A percentile compares a stretch with the other conserved stretches of the same genome.
These are phyloP conservation scores for Mya arenaria DNA, from an alignment of 1,140 invertebrate species.

Conservation along the genomic window DNA sequence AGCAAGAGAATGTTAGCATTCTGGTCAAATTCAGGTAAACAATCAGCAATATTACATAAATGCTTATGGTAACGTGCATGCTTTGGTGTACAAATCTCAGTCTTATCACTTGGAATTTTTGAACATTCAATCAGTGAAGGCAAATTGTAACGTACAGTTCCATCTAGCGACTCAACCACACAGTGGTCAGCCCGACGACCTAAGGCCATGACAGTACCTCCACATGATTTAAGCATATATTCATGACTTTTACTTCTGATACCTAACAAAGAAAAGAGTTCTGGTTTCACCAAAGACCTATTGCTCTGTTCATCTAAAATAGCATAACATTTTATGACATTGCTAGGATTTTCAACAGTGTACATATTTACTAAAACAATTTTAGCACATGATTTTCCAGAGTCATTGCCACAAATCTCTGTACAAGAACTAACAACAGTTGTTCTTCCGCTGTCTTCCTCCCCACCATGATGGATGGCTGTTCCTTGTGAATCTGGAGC, in stretches of 20 bases:
- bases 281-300: not conserved
- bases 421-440: not conserved
- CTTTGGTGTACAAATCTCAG: slow-evolving; percentile 53
- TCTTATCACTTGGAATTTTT: not conserved
- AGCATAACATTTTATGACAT: not conserved
- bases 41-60: slow-evolving; percentile 22
- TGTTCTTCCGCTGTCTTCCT: not conserved
- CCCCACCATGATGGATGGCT: slow-evolving; percentile 18
- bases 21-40: slow-evolving; percentile 26
- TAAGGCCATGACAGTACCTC: not conserved
- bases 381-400: slow-evolving; percentile 57
- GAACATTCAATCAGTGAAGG: slow-evolving; percentile 46
- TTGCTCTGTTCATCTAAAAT: slow-evolving; percentile 34
- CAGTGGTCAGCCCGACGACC: not conserved
- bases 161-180: not conserved
- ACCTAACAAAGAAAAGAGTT: not conserved
- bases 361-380: slow-evolving; percentile 25
- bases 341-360: not conserved
- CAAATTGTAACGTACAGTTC: not conserved
- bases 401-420: slow-evolving; percentile 22
- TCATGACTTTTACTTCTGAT: not conserved
- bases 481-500: not conserved
- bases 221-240: not conserved
- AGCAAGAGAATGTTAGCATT: slow-evolving; percentile 36
- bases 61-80: slow-evolving; percentile 22